A percentile compares a stretch with the other conserved stretches of the same genome.
Conservation (phyloP, 2,888 invertebrate species). For the Tenthredo livida region DNA sequence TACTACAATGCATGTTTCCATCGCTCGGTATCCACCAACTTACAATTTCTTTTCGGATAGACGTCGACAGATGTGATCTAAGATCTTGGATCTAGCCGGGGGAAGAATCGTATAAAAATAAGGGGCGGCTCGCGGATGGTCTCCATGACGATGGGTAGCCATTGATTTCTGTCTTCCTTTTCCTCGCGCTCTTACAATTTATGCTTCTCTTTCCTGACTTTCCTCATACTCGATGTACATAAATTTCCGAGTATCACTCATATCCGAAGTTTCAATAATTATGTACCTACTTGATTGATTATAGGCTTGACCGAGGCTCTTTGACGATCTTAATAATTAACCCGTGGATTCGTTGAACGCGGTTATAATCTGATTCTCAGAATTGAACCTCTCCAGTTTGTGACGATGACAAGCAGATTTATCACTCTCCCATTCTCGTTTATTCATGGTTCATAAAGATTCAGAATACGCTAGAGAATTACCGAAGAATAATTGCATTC, state of each 20-base stretch:
- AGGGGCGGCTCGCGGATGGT: constrained; percentile 61
- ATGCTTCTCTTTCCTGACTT: neutral
- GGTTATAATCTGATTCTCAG: neutral
- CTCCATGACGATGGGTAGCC: constrained; percentile 70
- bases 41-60: neutral
- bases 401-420: neutral
- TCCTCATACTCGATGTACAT: neutral
- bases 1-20: neutral
- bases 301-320: neutral
- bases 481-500: neutral
- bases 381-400: neutral
- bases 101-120: constrained; percentile 59
- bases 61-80: neutral
- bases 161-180: constrained; percentile 31
- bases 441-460: neutral
- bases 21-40: neutral
- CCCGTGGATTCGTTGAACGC: neutral
- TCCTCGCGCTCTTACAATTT: neutral
- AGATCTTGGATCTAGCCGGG: constrained; percentile 45
- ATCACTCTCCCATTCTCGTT: neutral
- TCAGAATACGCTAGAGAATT: neutral
- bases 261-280: neutral
- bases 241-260: neutral
- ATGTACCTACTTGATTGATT: neutral
- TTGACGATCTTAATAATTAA: neutral